Percentiles rank a stretch among this genome's conserved stretches.
These are phyloP conservation scores for Sakesphorus luctuosus DNA, from an alignment of 2,113 vertebrate genomes.

Conservation along the genomic window DNA sequence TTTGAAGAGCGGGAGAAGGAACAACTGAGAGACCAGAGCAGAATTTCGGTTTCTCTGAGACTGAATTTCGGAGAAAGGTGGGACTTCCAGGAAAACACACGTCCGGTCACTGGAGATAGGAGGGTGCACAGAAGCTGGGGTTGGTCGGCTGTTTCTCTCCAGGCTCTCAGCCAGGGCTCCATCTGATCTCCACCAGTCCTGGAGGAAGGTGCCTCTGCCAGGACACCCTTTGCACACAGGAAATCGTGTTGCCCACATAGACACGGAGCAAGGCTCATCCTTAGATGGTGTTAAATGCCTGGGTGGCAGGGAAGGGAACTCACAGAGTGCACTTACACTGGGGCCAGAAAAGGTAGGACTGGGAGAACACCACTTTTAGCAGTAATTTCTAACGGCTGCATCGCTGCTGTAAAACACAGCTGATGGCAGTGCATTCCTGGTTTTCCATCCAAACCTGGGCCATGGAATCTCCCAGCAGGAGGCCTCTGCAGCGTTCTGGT, in stretches of 20 bases:
- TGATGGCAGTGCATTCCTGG: not conserved
- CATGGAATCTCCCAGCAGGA: not conserved
- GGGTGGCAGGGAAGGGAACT: not conserved
- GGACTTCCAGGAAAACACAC: not conserved
- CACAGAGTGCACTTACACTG: not conserved
- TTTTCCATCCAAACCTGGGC: not conserved
- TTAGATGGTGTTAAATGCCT: not conserved
- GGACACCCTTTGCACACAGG: not conserved
- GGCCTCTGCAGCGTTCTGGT: not conserved
- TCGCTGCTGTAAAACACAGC: not conserved
- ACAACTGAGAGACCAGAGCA: not conserved
- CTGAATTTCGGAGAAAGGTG: slow-evolving; percentile 11
- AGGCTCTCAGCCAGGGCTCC: not conserved
- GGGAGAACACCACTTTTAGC: not conserved
- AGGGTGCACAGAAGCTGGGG: not conserved
- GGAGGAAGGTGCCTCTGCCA: not conserved
- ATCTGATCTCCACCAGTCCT: not conserved
- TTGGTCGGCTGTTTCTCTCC: not conserved
- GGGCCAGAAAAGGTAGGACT: not conserved
- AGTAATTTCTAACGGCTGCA: not conserved
- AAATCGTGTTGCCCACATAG: not conserved
- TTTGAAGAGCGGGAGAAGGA: not conserved
- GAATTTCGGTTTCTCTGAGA: not conserved
- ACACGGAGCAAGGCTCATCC: not conserved
- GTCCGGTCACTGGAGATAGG: not conserved